phyloP scores from a whole-genome alignment of 2,113 vertebrate species.

The Microcebus griseorufus region DNA sequence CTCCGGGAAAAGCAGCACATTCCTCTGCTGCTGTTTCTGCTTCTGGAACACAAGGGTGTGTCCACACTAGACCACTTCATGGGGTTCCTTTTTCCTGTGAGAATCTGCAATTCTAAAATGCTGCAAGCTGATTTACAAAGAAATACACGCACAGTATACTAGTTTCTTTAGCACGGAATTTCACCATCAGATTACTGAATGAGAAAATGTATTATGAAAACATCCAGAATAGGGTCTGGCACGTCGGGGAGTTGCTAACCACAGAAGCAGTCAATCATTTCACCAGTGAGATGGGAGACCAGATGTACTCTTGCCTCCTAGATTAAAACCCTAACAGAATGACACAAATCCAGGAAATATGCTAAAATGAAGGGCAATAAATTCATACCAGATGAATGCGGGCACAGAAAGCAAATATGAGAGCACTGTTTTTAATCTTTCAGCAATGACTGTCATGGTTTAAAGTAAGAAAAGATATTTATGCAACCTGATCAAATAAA shows the following conservation, averaged over 20 bases:
- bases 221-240: not conserved
- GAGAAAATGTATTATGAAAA: not conserved
- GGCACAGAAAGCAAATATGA: not conserved
- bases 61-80: not conserved
- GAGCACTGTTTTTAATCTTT: not conserved
- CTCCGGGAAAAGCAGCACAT: not conserved
- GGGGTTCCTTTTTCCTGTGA: not conserved
- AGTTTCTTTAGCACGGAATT: not conserved
- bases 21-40: not conserved
- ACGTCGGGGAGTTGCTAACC: not conserved
- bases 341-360: not conserved
- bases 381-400: not conserved
- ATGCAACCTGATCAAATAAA: not conserved
- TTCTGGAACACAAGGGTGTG: not conserved
- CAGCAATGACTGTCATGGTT: not conserved
- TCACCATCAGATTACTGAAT: not conserved
- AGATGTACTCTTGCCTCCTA: not conserved
- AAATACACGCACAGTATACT: accelerated
- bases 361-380: not conserved
- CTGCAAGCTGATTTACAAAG: not conserved
- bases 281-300: not conserved
- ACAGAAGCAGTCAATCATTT: not conserved
- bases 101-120: not conserved
- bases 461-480: not conserved
- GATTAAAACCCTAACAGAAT: not conserved